These are phyloP conservation scores for Cydia strobilella DNA, from an alignment of 1,140 invertebrate species.

Conservation along the genomic window DNA sequence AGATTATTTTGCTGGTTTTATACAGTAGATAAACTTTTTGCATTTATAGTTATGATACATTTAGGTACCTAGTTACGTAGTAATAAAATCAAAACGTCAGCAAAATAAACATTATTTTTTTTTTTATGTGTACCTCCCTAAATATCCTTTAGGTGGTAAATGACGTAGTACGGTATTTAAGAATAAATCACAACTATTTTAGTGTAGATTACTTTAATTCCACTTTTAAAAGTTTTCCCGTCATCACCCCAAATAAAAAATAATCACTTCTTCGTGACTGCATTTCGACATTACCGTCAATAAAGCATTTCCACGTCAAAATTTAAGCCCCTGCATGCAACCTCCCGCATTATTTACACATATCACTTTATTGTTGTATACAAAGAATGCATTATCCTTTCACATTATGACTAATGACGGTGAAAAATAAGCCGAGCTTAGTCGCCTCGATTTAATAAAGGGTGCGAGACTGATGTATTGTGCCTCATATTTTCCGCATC, in stretches of 20 bases:
- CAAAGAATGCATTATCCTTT: slow-evolving; percentile 73
- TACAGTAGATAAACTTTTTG: not conserved
- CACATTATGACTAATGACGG: slow-evolving; percentile 69
- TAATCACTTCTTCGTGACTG: not conserved
- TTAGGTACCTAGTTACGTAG: too few species aligned
- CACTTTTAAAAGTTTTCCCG: not conserved
- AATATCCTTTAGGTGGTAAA: too few species aligned
- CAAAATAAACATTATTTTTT: too few species aligned
- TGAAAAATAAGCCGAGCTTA: slow-evolving; percentile 74
- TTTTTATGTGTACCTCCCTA: too few species aligned
- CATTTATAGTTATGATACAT: too few species aligned
- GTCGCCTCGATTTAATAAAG: slow-evolving; percentile 52
- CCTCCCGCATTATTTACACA: slow-evolving; percentile 17
- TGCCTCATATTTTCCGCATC: slow-evolving; percentile 57
- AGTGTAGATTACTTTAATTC: not conserved
- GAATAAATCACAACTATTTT: not conserved
- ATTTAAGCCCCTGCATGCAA: not conserved
- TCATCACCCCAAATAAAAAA: slow-evolving; percentile 10
- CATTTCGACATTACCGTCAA: not conserved
- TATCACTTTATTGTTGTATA: slow-evolving; percentile 55
- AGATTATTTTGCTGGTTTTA: slow-evolving; percentile 34
- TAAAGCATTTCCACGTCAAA: slow-evolving; percentile 21
- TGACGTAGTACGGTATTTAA: not conserved
- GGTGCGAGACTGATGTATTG: slow-evolving; percentile 56
- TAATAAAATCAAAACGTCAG: too few species aligned